Conservation (phyloP, 2,113 vertebrate genomes). For the Tragelaphus strepsiceros region DNA sequence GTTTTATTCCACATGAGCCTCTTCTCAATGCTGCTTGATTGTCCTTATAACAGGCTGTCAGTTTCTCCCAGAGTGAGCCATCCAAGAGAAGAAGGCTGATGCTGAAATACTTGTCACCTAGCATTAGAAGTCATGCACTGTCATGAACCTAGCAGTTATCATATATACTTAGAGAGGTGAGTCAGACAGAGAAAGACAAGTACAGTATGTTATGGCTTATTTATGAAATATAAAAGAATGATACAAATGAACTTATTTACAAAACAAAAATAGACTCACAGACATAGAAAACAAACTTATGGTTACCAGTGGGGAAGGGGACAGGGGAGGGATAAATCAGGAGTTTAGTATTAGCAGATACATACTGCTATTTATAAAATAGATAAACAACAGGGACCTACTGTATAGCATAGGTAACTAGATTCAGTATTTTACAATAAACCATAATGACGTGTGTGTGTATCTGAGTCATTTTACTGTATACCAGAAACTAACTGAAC, state of each 20-base stretch:
- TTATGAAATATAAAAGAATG: background rate
- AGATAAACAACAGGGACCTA: background rate
- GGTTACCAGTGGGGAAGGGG: background rate
- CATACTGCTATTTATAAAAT: background rate
- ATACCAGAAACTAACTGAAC: background rate
- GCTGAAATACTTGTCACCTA: no score
- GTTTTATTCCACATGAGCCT: background rate
- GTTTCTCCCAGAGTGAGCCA: background rate
- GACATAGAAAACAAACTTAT: background rate
- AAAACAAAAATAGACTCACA: background rate
- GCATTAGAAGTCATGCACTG: background rate
- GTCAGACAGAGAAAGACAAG: background rate
- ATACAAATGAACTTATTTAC: background rate
- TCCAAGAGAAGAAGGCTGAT: background rate
- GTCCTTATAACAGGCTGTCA: no score
- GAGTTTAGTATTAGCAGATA: background rate
- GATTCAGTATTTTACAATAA: background rate
- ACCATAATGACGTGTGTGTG: background rate
- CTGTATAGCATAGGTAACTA: background rate
- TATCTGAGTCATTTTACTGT: background rate
- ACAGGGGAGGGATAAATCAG: background rate
- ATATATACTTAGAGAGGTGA: background rate
- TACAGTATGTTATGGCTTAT: background rate
- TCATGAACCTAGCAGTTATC: background rate
- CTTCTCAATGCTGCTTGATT: background rate